Percentiles rank a stretch among this genome's conserved stretches.
phyloP scores from a whole-genome alignment of 2,113 vertebrate genomes.

The Megaptera novaeangliae region DNA sequence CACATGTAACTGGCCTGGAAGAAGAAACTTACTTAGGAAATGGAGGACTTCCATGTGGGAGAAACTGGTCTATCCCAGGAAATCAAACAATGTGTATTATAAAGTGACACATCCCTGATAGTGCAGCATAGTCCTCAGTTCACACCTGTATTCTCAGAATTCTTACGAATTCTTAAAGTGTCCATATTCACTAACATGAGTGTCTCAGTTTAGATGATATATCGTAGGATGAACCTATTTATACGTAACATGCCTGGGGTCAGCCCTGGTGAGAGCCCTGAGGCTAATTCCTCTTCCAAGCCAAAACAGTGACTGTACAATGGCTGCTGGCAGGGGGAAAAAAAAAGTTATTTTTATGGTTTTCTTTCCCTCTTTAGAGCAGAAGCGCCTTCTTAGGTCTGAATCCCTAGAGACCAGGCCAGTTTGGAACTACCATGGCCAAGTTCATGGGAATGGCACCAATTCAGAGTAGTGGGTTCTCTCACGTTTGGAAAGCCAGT shows the following conservation, averaged over 20 bases:
- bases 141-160: not conserved
- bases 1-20: not conserved
- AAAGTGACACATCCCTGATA: not conserved
- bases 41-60: not conserved
- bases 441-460: not conserved
- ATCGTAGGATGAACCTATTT: not conserved
- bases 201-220: not conserved
- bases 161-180: not conserved
- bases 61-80: not conserved
- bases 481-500: not conserved
- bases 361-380: not conserved
- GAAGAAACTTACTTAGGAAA: not conserved
- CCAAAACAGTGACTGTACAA: not conserved
- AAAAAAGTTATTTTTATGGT: not conserved
- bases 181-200: not conserved
- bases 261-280: not conserved
- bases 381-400: not conserved
- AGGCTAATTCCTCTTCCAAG: not conserved
- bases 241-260: not conserved
- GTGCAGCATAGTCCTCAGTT: not conserved
- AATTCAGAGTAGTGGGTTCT: not conserved
- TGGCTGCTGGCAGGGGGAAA: not conserved
- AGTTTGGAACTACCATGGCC: not conserved
- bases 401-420: not conserved
- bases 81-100: not conserved